These are phyloP conservation scores for Falco cherrug DNA, from an alignment of 2,797 vertebrate species.

Conservation along the genomic window DNA sequence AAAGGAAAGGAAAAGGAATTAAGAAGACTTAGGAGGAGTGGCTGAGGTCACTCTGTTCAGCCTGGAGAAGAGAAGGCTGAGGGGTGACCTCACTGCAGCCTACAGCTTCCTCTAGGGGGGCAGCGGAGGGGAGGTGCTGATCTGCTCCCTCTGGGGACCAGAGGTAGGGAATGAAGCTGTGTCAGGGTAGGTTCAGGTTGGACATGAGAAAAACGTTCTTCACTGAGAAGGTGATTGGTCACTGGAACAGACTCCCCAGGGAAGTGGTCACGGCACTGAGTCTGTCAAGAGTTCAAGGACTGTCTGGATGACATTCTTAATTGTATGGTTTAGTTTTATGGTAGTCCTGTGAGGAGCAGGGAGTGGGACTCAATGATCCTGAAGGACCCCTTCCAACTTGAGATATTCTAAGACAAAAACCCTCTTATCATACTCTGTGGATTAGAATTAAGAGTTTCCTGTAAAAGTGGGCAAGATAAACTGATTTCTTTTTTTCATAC, in stretches of 20 bases:
- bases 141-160: neutral
- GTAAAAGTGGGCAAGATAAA: neutral
- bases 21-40: neutral
- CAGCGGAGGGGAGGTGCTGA: neutral
- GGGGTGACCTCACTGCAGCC: fast-evolving
- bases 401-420: neutral
- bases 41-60: neutral
- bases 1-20: neutral
- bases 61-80: neutral
- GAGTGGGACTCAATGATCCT: neutral
- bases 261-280: neutral
- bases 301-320: fast-evolving
- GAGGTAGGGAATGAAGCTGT: neutral
- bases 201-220: neutral
- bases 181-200: neutral
- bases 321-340: neutral
- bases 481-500: neutral
- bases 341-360: neutral
- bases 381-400: neutral
- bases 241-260: neutral
- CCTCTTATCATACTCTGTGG: neutral
- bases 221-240: too few species aligned
- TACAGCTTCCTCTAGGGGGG: neutral
- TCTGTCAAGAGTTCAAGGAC: neutral
- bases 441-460: neutral